phyloP scores from a whole-genome alignment of 2,888 invertebrate genomes.

The Nesidiocoris tenuis region DNA sequence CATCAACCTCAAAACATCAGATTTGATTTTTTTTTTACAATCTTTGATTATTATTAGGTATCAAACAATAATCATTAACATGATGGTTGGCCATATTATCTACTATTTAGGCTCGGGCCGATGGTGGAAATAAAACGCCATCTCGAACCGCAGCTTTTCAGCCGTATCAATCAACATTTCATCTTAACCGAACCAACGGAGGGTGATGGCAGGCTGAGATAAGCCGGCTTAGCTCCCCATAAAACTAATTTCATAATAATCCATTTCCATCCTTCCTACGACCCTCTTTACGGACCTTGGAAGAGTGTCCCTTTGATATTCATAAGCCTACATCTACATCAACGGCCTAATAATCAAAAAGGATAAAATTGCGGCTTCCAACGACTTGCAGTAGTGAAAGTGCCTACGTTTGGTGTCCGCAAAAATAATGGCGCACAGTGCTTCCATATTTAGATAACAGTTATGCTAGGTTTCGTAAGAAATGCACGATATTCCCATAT shows the following conservation, averaged over 20 bases:
- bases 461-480: too few species aligned
- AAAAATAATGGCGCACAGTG: too few species aligned
- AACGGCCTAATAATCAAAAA: too few species aligned
- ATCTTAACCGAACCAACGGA: neutral
- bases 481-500: too few species aligned
- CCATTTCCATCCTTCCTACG: constrained; percentile 24
- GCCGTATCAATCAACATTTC: neutral
- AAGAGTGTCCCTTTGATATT: constrained; percentile 16
- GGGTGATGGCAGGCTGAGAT: constrained; percentile 28
- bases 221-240: constrained; percentile 42
- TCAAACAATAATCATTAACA: too few species aligned
- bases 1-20: too few species aligned
- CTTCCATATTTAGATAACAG: too few species aligned
- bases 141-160: neutral
- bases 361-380: neutral
- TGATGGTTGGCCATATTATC: too few species aligned
- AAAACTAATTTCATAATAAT: constrained; percentile 40
- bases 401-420: too few species aligned
- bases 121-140: neutral
- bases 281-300: neutral
- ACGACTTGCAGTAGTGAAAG: too few species aligned
- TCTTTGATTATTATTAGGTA: too few species aligned
- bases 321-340: constrained; percentile 9
- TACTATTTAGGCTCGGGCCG: neutral
- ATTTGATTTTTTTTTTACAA: too few species aligned